These are phyloP conservation scores for Pipistrellus pygmaeus DNA, from an alignment of 2,797 vertebrate species.

Conservation along the genomic window DNA sequence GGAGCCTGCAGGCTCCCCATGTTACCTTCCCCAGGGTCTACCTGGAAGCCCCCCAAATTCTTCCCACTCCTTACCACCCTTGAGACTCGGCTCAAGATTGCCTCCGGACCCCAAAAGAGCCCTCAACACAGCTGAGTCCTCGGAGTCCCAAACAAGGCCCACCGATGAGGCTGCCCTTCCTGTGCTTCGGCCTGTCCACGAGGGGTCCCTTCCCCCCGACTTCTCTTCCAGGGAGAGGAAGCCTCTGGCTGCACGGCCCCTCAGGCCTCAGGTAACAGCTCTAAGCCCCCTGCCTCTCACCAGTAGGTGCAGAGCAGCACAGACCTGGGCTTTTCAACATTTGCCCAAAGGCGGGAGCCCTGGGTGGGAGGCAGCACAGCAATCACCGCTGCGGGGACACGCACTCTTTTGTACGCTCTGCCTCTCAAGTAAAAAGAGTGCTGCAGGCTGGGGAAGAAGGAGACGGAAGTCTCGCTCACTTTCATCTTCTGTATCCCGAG, in stretches of 20 bases:
- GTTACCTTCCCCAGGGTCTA: slow-evolving; percentile 63
- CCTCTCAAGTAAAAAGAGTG: neutral
- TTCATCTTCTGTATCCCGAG: neutral
- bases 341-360: neutral
- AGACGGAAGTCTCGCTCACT: neutral
- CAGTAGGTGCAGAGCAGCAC: neutral
- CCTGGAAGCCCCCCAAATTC: slow-evolving; percentile 36
- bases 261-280: slow-evolving; percentile 69
- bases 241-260: neutral
- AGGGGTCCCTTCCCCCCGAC: neutral
- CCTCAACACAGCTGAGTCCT: neutral
- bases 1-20: neutral
- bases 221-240: neutral
- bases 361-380: neutral
- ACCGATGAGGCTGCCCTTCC: neutral
- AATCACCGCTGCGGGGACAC: neutral
- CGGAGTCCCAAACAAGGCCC: neutral
- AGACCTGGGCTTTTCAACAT: neutral
- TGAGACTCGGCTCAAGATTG: slow-evolving; percentile 19
- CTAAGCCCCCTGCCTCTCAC: neutral
- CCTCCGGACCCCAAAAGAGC: slow-evolving; percentile 26
- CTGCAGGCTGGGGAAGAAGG: neutral
- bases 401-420: fast-evolving
- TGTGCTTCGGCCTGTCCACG: neutral
- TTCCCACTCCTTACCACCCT: neutral